Conservation (phyloP, 2,888 invertebrate species). For the Formica aserva region DNA sequence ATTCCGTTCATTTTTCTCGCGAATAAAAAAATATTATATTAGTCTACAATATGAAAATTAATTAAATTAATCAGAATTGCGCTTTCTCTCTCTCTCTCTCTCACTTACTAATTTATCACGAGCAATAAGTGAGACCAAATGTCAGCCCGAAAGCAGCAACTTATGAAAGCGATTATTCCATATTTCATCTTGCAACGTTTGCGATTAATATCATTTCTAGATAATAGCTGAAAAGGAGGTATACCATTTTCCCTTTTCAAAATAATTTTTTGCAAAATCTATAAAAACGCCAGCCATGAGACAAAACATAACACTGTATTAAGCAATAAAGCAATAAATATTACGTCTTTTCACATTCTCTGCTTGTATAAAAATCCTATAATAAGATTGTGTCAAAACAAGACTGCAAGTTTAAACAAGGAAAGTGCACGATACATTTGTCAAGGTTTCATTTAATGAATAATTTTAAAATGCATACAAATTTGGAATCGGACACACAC, state of each 20-base stretch:
- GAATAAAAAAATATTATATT: conserved; percentile 18
- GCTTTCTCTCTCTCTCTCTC: conserved; percentile 31
- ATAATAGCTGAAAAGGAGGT: conserved; percentile 27
- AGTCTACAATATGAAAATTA: not conserved
- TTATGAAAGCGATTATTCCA: conserved; percentile 33
- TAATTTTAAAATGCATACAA: not conserved
- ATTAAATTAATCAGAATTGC: conserved; percentile 48
- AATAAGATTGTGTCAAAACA: not conserved
- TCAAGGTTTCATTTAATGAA: not conserved
- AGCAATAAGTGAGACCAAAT: conserved; percentile 12
- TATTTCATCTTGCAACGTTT: not conserved
- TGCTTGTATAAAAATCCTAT: not conserved
- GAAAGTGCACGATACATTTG: not conserved
- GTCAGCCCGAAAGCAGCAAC: conserved; percentile 11
- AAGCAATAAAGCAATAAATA: not conserved
- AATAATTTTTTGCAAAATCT: conserved; percentile 24
- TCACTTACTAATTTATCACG: not conserved
- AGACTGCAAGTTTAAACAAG: not conserved
- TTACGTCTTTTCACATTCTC: conserved; percentile 16
- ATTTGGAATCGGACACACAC: not conserved
- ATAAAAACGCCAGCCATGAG: not conserved
- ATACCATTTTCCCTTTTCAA: not conserved
- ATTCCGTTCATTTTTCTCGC: not conserved
- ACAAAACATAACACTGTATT: not conserved
- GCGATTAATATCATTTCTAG: conserved; percentile 2